These are phyloP conservation scores for Scaeva pyrastri DNA, from an alignment of 2,888 invertebrate species.

Conservation along the genomic window DNA sequence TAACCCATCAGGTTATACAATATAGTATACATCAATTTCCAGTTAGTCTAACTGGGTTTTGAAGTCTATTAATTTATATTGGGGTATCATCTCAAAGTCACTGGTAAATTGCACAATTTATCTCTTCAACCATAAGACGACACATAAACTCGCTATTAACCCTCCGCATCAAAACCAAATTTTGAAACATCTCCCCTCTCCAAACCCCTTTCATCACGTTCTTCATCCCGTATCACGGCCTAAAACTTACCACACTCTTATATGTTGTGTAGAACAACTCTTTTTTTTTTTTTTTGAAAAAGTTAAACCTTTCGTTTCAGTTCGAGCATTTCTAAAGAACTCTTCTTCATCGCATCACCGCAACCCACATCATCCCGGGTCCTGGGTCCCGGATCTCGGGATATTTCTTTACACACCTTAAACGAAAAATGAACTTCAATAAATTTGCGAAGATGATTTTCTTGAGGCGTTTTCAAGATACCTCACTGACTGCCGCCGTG, in stretches of 20 bases:
- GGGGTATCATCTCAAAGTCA: slow-evolving; percentile 65
- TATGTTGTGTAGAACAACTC: slow-evolving; percentile 54
- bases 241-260: not conserved
- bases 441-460: slow-evolving; percentile 72
- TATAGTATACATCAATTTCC: slow-evolving; percentile 14
- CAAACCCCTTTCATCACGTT: too few species aligned
- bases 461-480: slow-evolving; percentile 42
- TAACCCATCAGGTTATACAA: not conserved
- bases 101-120: slow-evolving; percentile 69
- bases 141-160: slow-evolving; percentile 64
- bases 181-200: not conserved
- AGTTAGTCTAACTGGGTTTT: slow-evolving; percentile 55
- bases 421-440: slow-evolving; percentile 72
- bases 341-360: slow-evolving; percentile 37
- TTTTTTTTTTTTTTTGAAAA: too few species aligned
- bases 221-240: not conserved
- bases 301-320: slow-evolving; percentile 58
- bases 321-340: slow-evolving; percentile 25
- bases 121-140: slow-evolving; percentile 64
- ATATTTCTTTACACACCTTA: slow-evolving; percentile 40
- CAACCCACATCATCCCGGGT: slow-evolving; percentile 27
- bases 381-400: too few species aligned
- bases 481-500: not conserved
- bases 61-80: slow-evolving; percentile 73
- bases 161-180: slow-evolving; percentile 12